phyloP scores from a whole-genome alignment of 2,888 invertebrate genomes.

The Diarsia mendica region DNA sequence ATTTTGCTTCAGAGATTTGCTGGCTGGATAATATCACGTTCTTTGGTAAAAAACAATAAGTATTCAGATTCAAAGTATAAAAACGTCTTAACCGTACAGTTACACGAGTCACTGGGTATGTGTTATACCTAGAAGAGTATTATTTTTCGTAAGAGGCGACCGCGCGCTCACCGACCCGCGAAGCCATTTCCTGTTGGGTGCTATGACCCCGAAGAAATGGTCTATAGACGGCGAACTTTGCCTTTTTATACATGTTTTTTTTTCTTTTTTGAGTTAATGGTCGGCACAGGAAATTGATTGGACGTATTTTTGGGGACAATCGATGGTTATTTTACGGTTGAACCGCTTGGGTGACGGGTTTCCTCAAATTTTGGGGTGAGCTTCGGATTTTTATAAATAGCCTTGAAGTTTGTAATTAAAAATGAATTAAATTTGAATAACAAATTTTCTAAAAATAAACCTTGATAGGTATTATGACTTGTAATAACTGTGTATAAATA shows the following conservation, averaged over 20 bases:
- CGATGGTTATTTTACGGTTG: slow-evolving; percentile 85
- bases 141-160: slow-evolving; percentile 87
- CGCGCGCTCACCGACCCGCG: slow-evolving; percentile 87
- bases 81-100: slow-evolving; percentile 72
- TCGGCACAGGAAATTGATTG: slow-evolving; percentile 87
- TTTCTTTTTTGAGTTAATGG: slow-evolving; percentile 77
- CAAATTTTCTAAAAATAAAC: neutral
- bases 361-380: slow-evolving; percentile 41
- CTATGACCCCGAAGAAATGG: slow-evolving; percentile 90
- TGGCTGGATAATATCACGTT: slow-evolving; percentile 57
- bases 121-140: slow-evolving; percentile 85
- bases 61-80: slow-evolving; percentile 53
- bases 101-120: slow-evolving; percentile 80
- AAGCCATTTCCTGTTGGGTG: slow-evolving; percentile 88
- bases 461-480: neutral
- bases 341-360: slow-evolving; percentile 59
- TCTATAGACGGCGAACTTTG: slow-evolving; percentile 81
- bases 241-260: slow-evolving; percentile 76
- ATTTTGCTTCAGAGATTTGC: slow-evolving; percentile 26
- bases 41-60: slow-evolving; percentile 58
- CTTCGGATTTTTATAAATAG: neutral
- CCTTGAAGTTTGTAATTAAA: slow-evolving; percentile 14
- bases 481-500: neutral
- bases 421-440: neutral
- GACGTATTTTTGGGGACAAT: slow-evolving; percentile 75